A percentile compares a stretch with the other conserved stretches of the same genome.
Conservation (phyloP, 2,113 vertebrate genomes). For the Eclectus roratus region DNA sequence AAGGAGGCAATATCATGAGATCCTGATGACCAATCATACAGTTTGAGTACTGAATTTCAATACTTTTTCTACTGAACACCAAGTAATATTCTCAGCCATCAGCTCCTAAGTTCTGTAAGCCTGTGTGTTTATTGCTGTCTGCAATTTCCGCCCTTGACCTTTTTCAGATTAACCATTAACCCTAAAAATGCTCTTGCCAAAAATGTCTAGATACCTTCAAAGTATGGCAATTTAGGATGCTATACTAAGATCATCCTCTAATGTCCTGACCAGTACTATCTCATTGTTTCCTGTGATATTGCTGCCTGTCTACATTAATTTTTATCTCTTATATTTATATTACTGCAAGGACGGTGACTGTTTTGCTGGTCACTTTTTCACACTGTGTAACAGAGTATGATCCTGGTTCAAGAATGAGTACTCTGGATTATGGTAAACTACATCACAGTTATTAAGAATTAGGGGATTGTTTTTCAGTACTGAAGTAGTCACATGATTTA, state of each 20-base stretch:
- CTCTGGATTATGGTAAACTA: not conserved
- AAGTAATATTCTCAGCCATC: not conserved
- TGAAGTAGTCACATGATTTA: not conserved
- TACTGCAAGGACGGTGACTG: not conserved
- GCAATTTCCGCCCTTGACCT: not conserved
- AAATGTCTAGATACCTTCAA: not conserved
- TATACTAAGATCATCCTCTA: not conserved
- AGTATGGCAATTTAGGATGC: not conserved
- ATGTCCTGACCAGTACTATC: not conserved
- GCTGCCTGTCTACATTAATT: not conserved
- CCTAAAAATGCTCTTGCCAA: not conserved
- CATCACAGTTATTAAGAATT: not conserved
- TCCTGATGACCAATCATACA: not conserved
- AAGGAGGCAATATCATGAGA: not conserved
- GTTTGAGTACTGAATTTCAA: not conserved
- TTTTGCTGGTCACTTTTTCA: not conserved
- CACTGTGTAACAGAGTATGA: rapidly evolving
- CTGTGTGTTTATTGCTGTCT: not conserved
- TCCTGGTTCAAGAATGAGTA: not conserved
- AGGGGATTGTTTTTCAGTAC: not conserved
- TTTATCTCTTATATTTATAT: not conserved
- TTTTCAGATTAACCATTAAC: not conserved
- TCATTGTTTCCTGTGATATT: not conserved
- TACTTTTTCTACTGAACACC: not conserved
- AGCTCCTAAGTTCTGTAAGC: not conserved